These are phyloP conservation scores for Pandemis heparana DNA, from an alignment of 2,888 invertebrate genomes.

Conservation along the genomic window DNA sequence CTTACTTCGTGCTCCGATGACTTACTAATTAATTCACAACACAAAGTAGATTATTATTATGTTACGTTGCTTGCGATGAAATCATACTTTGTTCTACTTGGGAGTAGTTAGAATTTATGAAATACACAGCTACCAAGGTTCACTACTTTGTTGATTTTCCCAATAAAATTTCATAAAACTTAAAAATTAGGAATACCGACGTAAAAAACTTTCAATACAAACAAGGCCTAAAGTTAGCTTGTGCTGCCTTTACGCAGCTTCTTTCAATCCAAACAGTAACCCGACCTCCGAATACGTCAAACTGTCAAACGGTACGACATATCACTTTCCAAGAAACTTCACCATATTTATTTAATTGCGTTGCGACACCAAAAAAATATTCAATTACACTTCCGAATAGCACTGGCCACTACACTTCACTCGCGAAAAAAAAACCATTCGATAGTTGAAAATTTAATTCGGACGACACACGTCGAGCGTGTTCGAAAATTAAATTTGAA, in stretches of 20 bases:
- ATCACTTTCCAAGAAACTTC: slow-evolving; percentile 40
- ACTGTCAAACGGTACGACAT: slow-evolving; percentile 39
- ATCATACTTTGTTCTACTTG: slow-evolving; percentile 26
- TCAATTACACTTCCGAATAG: slow-evolving; percentile 29
- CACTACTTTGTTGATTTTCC: not conserved
- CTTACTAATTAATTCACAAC: slow-evolving; percentile 15
- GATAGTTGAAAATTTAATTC: slow-evolving; percentile 2
- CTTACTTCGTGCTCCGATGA: slow-evolving; percentile 7
- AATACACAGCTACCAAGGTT: not conserved
- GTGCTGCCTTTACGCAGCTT: not conserved
- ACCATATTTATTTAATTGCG: slow-evolving; percentile 24
- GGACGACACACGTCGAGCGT: slow-evolving; percentile 36
- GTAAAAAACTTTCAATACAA: not conserved
- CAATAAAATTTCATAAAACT: not conserved
- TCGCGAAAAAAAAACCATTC: slow-evolving; percentile 3
- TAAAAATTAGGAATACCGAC: not conserved
- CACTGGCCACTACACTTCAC: slow-evolving; percentile 38
- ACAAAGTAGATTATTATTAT: not conserved
- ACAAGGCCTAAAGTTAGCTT: not conserved
- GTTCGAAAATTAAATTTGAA: slow-evolving; percentile 35
- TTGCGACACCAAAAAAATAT: slow-evolving; percentile 34
- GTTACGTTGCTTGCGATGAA: slow-evolving; percentile 16
- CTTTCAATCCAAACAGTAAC: slow-evolving; percentile 24
- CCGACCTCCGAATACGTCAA: slow-evolving; percentile 32
- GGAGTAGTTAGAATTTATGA: not conserved